Base-by-base conservation (phyloP, 2,797 vertebrate genomes). In the Apogon hyalosoma region DNA sequence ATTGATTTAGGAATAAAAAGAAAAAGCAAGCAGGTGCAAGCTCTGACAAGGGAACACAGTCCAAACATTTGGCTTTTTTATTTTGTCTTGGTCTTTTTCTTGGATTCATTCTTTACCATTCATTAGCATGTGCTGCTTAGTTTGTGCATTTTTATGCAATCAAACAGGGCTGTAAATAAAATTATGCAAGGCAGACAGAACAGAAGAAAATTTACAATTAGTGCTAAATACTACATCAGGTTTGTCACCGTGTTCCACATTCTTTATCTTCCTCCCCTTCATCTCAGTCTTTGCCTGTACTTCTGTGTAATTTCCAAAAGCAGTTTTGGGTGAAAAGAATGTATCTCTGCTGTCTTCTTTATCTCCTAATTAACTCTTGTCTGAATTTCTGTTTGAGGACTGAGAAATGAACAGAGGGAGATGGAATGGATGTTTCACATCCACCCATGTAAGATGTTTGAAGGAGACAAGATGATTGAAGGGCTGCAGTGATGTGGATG, bases 211-310 rank as follows among this genome's bases (percentile, higher is more conserved):
- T 61, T 78, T 74, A 79, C 63, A 42, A 77, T 87, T 85, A 66
- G 82, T 90, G 86, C 84, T 82, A 85, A 80, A 82, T 80, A 87
- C 83, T 85, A 83, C 75, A 75, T 64, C 76, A 68, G 63, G 74
- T 72, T 69, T 46, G 39, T 49, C 63, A 46, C 47, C 12, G 50
- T 73, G 69, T 73, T 82, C 62, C 53, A 60, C 63, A 48, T 33
- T 71, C 54, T 63, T 54, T 58, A 69, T 60, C 66, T 60, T 43
- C 58, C 64, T 60, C 68, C 53, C 48, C 64, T 73, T 64, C 36
- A 55, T 63, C 75, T 69, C 70, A 50, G 59, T 64, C 69, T 73
- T 71, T 33, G 15, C 58, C 31, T 51, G 18, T 50, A 54, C 48
- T 15, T 57, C 46, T 42, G 19, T 51, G 33, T 45, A 3, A 15